Conservation (phyloP, 1,140 invertebrate genomes). For the Dufourea novaeangliae region DNA sequence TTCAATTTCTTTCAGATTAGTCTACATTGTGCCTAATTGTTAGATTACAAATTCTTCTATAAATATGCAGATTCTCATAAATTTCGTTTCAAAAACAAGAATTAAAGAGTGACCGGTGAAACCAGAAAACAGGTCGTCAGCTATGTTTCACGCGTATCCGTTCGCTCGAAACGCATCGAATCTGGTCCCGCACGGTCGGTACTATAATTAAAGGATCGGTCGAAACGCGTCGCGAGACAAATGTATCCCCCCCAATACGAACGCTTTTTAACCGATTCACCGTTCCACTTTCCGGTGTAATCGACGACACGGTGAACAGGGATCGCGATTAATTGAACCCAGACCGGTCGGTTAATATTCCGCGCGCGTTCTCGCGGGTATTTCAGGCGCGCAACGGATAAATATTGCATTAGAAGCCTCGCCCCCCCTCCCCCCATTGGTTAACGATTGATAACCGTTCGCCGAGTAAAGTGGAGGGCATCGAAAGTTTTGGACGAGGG, state of each 20-base stretch:
- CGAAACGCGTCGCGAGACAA: neutral
- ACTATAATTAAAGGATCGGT: no score
- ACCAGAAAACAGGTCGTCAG: no score
- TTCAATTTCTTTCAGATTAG: no score
- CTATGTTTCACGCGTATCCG: no score
- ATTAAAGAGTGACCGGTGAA: no score
- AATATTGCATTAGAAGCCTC: conserved; percentile 43
- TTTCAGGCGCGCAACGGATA: conserved; percentile 12
- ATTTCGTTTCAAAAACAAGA: no score
- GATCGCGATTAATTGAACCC: conserved; percentile 38
- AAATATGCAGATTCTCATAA: no score
- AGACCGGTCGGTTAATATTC: conserved; percentile 22
- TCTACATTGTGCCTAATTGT: no score
- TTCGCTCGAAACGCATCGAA: no score
- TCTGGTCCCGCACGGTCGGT: no score
- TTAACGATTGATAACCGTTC: conserved; percentile 52
- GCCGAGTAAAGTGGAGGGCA: conserved; percentile 11
- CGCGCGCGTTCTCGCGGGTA: conserved; percentile 36
- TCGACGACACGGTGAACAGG: conserved; percentile 14
- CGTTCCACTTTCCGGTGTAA: neutral
- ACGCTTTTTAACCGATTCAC: neutral
- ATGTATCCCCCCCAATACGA: neutral
- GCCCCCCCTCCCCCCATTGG: conserved; percentile 13
- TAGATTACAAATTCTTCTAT: no score
- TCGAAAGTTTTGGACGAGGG: conserved; percentile 57